These are phyloP conservation scores for Cheilosia scutellata DNA, from an alignment of 2,888 invertebrate genomes.

Conservation along the genomic window DNA sequence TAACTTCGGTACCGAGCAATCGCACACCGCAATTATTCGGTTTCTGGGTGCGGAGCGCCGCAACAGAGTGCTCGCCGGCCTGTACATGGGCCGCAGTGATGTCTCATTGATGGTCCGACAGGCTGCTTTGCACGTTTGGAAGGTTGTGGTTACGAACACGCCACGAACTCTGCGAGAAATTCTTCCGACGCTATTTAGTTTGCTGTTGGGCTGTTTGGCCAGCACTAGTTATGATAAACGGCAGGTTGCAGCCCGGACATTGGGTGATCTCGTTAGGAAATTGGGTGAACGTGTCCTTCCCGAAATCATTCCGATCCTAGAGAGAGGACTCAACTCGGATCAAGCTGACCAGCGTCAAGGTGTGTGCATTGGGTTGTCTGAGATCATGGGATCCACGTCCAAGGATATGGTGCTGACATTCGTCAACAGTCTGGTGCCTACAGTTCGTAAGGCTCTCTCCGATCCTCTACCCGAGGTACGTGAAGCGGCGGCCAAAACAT, in stretches of 20 bases:
- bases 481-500: slow-evolving; percentile 97
- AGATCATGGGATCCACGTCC: slow-evolving; percentile 98
- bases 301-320: slow-evolving; percentile 98
- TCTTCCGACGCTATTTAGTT: slow-evolving; percentile 95
- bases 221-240: slow-evolving; percentile 98
- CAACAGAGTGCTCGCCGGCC: slow-evolving; percentile 95
- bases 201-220: slow-evolving; percentile 96
- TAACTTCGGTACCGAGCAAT: slow-evolving; percentile 99
- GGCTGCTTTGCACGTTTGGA: slow-evolving; percentile 99
- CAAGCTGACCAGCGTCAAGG: slow-evolving; percentile 98
- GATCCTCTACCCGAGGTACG: slow-evolving; percentile 97
- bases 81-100: slow-evolving; percentile 99
- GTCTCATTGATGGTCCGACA: slow-evolving; percentile 98
- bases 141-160: slow-evolving; percentile 99
- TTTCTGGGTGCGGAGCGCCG: slow-evolving; percentile 95
- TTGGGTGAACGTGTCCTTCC: slow-evolving; percentile 98
- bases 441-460: slow-evolving; percentile 96
- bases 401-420: slow-evolving; percentile 96
- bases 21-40: slow-evolving; percentile 94
- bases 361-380: slow-evolving; percentile 98
- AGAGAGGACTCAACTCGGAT: slow-evolving; percentile 95
- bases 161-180: slow-evolving; percentile 98
- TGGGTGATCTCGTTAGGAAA: slow-evolving; percentile 98
- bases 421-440: slow-evolving; percentile 94
- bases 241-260: slow-evolving; percentile 97